Evolutionary conservation across 2,888 invertebrate species (phyloP).

Genomic region (Cybosia mesomella): DNA sequence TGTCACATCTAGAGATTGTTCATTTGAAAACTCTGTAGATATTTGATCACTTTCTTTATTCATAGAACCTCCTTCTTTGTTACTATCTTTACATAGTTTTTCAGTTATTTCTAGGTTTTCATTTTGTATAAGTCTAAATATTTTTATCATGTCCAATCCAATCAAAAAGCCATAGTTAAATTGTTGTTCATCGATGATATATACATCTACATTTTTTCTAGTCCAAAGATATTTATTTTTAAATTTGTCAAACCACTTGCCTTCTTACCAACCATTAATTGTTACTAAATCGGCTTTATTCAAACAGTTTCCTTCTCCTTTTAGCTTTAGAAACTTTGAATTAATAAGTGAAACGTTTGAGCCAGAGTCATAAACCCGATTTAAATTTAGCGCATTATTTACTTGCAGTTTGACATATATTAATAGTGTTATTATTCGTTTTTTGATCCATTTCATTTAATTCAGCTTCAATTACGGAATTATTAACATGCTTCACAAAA

Average conservation of each 20-base stretch:
- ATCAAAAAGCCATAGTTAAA: not conserved
- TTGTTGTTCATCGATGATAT: not conserved
- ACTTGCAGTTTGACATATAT: constrained; percentile 19
- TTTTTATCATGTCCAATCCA: not conserved
- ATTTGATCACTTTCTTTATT: not conserved
- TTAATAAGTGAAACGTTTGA: constrained; percentile 55
- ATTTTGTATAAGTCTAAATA: not conserved
- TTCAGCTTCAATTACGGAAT: not conserved
- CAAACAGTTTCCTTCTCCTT: not conserved
- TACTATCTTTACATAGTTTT: not conserved
- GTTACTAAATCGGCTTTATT: constrained; percentile 31
- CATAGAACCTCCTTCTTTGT: not conserved
- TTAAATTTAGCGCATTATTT: constrained; percentile 42
- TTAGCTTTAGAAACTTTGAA: constrained; percentile 28
- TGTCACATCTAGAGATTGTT: not conserved
- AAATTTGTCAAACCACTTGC: constrained; percentile 27
- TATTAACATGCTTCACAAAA: not conserved
- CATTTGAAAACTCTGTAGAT: not conserved
- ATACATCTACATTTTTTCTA: constrained; percentile 26
- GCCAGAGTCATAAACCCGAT: constrained; percentile 54
- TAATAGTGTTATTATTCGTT: constrained; percentile 7
- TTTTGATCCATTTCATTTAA: not conserved
- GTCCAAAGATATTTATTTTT: constrained; percentile 11
- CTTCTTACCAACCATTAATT: constrained; percentile 22
- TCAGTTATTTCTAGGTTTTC: not conserved